Conservation (phyloP, 2,888 invertebrate species). For the Drosophila monieri region DNA sequence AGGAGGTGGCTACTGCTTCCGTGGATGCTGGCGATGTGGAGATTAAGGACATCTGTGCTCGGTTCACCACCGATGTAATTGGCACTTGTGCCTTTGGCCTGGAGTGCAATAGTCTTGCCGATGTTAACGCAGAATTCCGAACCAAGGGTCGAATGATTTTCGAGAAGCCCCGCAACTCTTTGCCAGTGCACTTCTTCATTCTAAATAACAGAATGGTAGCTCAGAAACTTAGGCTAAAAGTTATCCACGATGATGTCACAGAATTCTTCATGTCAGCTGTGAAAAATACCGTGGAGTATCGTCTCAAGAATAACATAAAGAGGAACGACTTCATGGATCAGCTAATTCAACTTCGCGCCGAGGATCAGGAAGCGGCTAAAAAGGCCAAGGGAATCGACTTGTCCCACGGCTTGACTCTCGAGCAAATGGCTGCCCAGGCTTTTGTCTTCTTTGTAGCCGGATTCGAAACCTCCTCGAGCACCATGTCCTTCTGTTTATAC, state of each 20-base stretch:
- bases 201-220: conserved; percentile 59
- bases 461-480: conserved; percentile 85
- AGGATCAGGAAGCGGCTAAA: conserved; percentile 45
- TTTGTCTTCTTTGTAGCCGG: conserved; percentile 86
- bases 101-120: conserved; percentile 83
- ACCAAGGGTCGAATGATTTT: conserved; percentile 63
- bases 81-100: conserved; percentile 85
- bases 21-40: conserved; percentile 78
- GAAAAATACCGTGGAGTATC: conserved; percentile 81
- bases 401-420: conserved; percentile 74
- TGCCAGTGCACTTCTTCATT: conserved; percentile 55
- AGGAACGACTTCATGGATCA: conserved; percentile 85
- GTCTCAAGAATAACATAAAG: conserved; percentile 78
- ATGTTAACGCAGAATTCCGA: conserved; percentile 82
- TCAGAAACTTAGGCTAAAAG: conserved; percentile 57
- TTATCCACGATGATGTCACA: conserved; percentile 58
- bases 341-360: conserved; percentile 81
- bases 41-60: conserved; percentile 83
- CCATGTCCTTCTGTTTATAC: conserved; percentile 84
- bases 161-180: conserved; percentile 50
- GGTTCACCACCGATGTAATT: conserved; percentile 85
- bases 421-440: conserved; percentile 85
- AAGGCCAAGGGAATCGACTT: conserved; percentile 56
- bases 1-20: conserved; percentile 4
- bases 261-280: conserved; percentile 82